Evolutionary conservation across 2,113 vertebrate genomes (phyloP), one percentile per base, ranked within the genome.

Genomic region (Pachyramphus minor): DNA sequence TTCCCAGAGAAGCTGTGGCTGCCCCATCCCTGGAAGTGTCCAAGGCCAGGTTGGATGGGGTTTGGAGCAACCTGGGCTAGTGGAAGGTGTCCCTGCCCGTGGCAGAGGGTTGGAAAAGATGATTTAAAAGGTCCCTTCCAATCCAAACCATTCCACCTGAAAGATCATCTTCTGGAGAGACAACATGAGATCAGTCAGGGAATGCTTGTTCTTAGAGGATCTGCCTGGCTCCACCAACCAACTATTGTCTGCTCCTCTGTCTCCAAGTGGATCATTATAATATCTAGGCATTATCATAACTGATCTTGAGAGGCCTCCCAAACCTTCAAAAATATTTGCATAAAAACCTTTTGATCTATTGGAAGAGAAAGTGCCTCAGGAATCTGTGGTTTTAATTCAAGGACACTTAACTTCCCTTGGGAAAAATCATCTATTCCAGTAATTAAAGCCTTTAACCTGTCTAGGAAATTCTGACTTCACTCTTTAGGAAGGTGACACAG

Each of bases 371-470:
- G 35, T 4, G 2, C 30, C 15, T 76, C 1, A 2, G 75, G 59
- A 77, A 59, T 60, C 41, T 18, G 44, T 67, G 71, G 37, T 64
- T 90, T 94, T 85, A 31, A 83, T 42, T 80, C 79, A 86, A 96
- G 87, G 92, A 63, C 75, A 39, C 55, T 83, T 12, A 3, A 31
- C 30, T 94, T 77, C 87, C 72, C 56, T 74, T 83, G 78, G 83
- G 93, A 84, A 82, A 67, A 49, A 72, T 81, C 22, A n/a, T 74
- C 77, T 82, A 37, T 75, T 45, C 56, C 49, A 60, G 31, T 53
- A 91, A 94, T 90, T 93, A 95, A 94, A 95, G 76, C 73, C 60
- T 94, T 91, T 89, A 84, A 88, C 87, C 59, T 58, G 5, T 87
- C 64, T 5, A 8, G 50, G 55, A 96, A 96, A 90, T 25, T 67